phyloP scores from a whole-genome alignment of 2,797 vertebrate genomes.

The Pangasius mekongensis region DNA sequence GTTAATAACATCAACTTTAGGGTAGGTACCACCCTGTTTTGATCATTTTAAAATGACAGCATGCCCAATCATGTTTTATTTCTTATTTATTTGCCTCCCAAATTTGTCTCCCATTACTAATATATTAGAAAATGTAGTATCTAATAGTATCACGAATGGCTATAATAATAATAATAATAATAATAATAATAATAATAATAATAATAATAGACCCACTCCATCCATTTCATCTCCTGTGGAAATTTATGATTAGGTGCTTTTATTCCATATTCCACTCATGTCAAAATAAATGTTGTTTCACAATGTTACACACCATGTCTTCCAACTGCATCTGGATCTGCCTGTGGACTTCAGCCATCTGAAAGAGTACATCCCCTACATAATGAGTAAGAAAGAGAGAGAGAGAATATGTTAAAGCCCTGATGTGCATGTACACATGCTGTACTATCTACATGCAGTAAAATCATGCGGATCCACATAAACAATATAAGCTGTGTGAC shows the following conservation, averaged over 20 bases:
- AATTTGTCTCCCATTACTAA: background rate
- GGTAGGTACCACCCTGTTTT: background rate
- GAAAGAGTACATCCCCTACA: constrained; percentile 95
- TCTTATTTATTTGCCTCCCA: background rate
- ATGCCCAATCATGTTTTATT: background rate
- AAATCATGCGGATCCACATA: constrained; percentile 46
- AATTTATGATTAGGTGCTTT: background rate
- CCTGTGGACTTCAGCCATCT: constrained; percentile 98
- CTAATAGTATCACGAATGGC: background rate
- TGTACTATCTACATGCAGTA: constrained; percentile 19
- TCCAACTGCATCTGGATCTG: constrained; percentile 98
- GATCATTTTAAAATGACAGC: background rate
- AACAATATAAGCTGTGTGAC: constrained; percentile 60
- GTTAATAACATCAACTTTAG: background rate
- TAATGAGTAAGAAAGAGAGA: constrained; percentile 41
- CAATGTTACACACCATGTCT: constrained; percentile 87
- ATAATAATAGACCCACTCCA: background rate
- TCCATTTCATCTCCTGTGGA: no score
- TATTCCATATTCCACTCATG: background rate
- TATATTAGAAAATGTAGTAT: background rate
- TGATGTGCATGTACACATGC: background rate
- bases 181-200: background rate
- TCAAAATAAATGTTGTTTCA: background rate
- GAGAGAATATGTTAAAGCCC: constrained; percentile 1
- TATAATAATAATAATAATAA: background rate